phyloP scores from a whole-genome alignment of 2,113 vertebrate species.

The Protobothrops flavoviridis region DNA sequence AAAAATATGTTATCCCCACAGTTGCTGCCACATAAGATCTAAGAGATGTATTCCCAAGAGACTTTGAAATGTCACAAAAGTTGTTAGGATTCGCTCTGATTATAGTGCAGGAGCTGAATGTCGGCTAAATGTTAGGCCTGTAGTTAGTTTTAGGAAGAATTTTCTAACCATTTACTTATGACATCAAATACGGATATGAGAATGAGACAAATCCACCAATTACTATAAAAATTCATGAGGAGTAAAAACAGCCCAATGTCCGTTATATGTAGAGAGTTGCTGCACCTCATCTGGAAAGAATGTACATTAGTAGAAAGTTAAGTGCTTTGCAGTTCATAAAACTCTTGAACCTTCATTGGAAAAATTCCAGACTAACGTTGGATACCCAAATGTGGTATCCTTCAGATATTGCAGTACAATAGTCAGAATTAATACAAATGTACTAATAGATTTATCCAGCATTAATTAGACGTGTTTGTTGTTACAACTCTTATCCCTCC shows the following conservation, averaged over 20 bases:
- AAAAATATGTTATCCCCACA: background rate
- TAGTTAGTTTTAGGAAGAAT: background rate
- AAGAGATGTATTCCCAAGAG: background rate
- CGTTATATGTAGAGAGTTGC: slow-evolving; percentile 24
- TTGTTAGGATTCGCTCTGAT: background rate
- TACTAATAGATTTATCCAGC: slow-evolving; percentile 7
- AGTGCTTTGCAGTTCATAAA: slow-evolving; percentile 40
- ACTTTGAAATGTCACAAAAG: background rate
- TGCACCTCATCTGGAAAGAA: slow-evolving; percentile 44
- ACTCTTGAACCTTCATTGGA: slow-evolving; percentile 33
- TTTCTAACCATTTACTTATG: background rate
- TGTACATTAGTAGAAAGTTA: slow-evolving; percentile 23
- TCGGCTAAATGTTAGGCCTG: background rate
- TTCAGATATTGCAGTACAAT: slow-evolving; percentile 17
- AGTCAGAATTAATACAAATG: slow-evolving; percentile 31
- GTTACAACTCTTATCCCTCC: slow-evolving; percentile 17
- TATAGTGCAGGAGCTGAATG: background rate
- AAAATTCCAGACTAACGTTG: background rate
- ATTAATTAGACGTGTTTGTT: background rate
- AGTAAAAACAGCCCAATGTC: background rate
- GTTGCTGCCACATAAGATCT: background rate
- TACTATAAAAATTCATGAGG: background rate
- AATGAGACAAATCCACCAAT: background rate
- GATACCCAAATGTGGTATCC: slow-evolving; percentile 25
- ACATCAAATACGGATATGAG: background rate